These are phyloP conservation scores for Colaptes auratus DNA, from an alignment of 2,113 vertebrate genomes.

Conservation along the genomic window DNA sequence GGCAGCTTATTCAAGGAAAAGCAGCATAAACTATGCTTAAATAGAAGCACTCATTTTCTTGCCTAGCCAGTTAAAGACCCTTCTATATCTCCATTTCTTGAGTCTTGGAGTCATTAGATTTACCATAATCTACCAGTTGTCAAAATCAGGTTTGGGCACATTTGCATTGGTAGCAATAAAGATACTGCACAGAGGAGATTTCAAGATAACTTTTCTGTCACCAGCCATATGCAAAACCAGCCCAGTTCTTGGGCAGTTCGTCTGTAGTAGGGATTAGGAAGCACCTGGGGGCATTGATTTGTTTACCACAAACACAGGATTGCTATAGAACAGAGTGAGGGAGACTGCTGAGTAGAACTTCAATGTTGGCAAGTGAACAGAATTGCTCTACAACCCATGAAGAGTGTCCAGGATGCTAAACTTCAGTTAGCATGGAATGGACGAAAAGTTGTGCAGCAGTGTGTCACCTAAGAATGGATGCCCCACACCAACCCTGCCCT, in stretches of 20 bases:
- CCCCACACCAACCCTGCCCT: background rate
- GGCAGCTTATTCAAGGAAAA: background rate
- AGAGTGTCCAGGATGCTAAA: background rate
- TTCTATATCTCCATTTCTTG: background rate
- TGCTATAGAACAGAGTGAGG: background rate
- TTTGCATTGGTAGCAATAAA: background rate
- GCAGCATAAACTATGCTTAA: background rate
- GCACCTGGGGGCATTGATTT: background rate
- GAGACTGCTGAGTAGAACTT: background rate
- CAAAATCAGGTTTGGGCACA: background rate
- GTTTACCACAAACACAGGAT: background rate
- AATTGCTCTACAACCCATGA: background rate
- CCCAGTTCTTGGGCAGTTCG: background rate
- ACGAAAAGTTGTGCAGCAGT: background rate
- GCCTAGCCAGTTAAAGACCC: background rate
- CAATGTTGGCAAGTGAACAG: background rate
- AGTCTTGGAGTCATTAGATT: background rate
- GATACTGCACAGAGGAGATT: background rate
- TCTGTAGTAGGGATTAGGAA: background rate
- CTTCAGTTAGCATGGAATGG: background rate
- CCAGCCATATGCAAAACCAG: background rate
- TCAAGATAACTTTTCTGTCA: background rate
- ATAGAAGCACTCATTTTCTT: background rate
- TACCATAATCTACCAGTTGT: background rate
- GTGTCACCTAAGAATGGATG: rapidly evolving